Conservation (phyloP, 2,113 vertebrate genomes). For the Myiozetetes cayanensis region DNA sequence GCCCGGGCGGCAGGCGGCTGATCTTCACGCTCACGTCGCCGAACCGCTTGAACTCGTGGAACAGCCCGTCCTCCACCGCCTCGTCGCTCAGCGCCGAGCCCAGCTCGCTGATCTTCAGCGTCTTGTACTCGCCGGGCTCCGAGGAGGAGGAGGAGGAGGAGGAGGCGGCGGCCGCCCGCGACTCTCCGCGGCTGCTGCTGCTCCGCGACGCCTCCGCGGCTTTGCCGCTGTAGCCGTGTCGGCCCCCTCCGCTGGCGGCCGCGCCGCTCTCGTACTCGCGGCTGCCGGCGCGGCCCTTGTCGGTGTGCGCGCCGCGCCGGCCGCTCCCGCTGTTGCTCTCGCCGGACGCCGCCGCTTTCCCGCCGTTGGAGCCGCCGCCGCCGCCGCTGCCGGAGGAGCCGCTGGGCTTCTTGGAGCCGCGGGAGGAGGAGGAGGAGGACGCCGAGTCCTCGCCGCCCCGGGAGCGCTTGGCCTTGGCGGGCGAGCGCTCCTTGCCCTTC, state of each 20-base stretch:
- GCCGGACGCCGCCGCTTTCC: slow-evolving; percentile 77
- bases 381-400: slow-evolving; percentile 27
- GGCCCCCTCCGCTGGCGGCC: slow-evolving; percentile 61
- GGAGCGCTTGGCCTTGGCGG: slow-evolving; percentile 91
- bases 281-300: slow-evolving; percentile 41
- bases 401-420: slow-evolving; percentile 89
- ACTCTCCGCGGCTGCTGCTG: slow-evolving; percentile 75
- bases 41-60: slow-evolving; percentile 96
- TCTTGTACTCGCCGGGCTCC: slow-evolving; percentile 86
- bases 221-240: slow-evolving; percentile 75
- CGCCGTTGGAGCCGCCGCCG: slow-evolving; percentile 73
- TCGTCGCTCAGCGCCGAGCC: slow-evolving; percentile 93
- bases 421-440: slow-evolving; percentile 61
- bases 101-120: slow-evolving; percentile 93
- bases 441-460: slow-evolving; percentile 84
- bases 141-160: slow-evolving; percentile 32
- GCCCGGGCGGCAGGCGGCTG: slow-evolving; percentile 78
- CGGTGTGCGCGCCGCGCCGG: slow-evolving; percentile 68
- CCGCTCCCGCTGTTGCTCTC: slow-evolving; percentile 82
- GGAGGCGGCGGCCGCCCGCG: slow-evolving; percentile 37
- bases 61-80: slow-evolving; percentile 95
- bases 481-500: slow-evolving; percentile 96
- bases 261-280: slow-evolving; percentile 83
- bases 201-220: slow-evolving; percentile 71
- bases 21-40: slow-evolving; percentile 96